Base-by-base conservation (phyloP, 2,797 vertebrate genomes). In the Helicolenus hilgendorfi region DNA sequence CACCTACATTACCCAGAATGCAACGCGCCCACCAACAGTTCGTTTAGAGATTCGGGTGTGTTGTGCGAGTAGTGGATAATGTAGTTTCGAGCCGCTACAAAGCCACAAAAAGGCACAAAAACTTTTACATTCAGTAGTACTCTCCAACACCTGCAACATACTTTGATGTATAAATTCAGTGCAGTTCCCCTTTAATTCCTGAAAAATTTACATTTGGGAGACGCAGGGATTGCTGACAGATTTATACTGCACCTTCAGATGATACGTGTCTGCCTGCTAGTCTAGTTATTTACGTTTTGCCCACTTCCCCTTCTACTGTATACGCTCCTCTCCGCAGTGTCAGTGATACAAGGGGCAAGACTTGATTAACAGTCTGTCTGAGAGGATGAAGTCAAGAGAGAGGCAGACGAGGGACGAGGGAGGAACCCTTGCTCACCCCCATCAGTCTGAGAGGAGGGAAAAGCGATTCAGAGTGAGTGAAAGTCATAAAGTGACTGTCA, bases 401-500 rank as follows among this genome's bases (percentile, higher is more conserved):
- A 79, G 31, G 45, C 27, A 63, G 67, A 78, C 22, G 22, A 38
- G 24, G 20, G 22, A 59, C 24, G 24, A 41, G 26, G n/a, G 24
- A 60, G 33, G 22, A 77, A 67, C 20, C 41, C 38, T 35, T 55
- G 6, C 14, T 80, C 35, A 55, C 29, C 49, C 38, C 35, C 41
- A 60, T 85, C 65, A 75, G 27, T 79, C 36, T 68, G 55, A 88
- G 56, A 70, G 49, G 29, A 13, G 1, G 1, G 6, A 7, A 3
- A 26, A 68, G 20, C 36, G 62, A 68, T 15, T 65, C 45, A 73
- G 35, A 67, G 58, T 29, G 38, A 76, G 18, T 29, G 31, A 68
- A 84, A 90, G 80, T 86, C 77, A 84, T 49, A 77, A 88, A 77
- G 31, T 74, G 41, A 72, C 70, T 86, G 78, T 76, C 75, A 84